These are phyloP conservation scores for Haplochromis vanheusdeni DNA, from an alignment of 2,113 vertebrate genomes.

Conservation along the genomic window DNA sequence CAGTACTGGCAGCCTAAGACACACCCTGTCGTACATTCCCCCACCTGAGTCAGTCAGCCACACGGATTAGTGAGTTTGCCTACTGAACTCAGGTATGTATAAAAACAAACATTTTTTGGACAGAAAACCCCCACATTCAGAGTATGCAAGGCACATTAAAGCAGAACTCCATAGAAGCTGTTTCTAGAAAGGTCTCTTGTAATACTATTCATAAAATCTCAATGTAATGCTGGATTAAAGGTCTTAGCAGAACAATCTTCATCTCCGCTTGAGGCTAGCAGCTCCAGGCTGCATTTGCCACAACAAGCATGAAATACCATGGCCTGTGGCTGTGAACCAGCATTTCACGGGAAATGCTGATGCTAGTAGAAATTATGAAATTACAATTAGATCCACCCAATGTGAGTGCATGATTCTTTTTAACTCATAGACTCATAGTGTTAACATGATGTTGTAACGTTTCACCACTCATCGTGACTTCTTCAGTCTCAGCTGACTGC, in stretches of 20 bases:
- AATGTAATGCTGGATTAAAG: background rate
- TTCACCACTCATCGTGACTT: background rate
- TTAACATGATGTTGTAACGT: background rate
- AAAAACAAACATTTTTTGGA: background rate
- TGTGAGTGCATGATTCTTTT: background rate
- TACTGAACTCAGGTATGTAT: background rate
- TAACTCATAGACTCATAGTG: background rate
- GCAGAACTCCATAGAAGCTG: background rate
- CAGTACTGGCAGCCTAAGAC: background rate
- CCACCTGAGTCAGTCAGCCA: background rate
- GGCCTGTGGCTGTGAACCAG: background rate
- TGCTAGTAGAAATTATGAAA: background rate
- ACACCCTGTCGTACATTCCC: background rate
- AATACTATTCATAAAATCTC: background rate
- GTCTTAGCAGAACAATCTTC: background rate
- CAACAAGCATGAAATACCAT: background rate
- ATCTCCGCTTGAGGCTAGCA: background rate
- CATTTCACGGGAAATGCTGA: background rate
- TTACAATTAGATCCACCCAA: background rate
- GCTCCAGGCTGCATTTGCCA: background rate
- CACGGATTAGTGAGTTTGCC: background rate
- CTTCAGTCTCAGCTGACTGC: background rate
- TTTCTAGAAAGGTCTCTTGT: background rate
- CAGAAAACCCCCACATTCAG: background rate
- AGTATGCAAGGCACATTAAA: background rate